Percentiles rank a stretch among this genome's conserved stretches.
Conservation (phyloP, 2,797 vertebrate species). For the Margarornis squamiger region DNA sequence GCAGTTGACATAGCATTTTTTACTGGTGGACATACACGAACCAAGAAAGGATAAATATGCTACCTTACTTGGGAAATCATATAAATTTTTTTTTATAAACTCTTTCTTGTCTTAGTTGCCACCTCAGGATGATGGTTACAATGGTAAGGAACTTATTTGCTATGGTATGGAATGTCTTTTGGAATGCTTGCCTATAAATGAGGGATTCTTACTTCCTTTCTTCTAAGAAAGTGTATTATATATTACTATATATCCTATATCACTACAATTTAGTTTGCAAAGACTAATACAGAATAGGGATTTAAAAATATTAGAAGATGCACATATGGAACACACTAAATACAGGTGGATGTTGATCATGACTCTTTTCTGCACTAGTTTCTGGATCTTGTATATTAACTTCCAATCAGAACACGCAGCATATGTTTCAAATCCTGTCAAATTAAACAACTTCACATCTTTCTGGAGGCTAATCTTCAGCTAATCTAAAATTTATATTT, state of each 20-base stretch:
- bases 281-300: neutral
- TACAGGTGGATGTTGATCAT: neutral
- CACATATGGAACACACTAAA: neutral
- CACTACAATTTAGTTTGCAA: neutral
- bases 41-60: neutral
- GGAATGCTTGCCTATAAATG: neutral
- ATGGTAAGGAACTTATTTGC: neutral
- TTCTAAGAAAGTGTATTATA: neutral
- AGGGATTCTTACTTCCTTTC: neutral
- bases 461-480: constrained; percentile 27
- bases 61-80: neutral
- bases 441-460: constrained; percentile 34
- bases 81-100: neutral
- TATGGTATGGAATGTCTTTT: neutral
- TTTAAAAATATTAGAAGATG: neutral
- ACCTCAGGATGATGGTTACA: neutral
- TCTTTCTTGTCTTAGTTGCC: neutral
- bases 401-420: neutral
- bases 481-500: constrained; percentile 28
- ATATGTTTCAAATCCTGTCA: constrained; percentile 12
- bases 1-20: neutral
- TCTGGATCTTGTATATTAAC: neutral
- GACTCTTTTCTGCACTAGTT: neutral
- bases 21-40: neutral
- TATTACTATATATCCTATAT: neutral